Conservation (phyloP, 2,797 vertebrate species). For the Tragopan temminckii region DNA sequence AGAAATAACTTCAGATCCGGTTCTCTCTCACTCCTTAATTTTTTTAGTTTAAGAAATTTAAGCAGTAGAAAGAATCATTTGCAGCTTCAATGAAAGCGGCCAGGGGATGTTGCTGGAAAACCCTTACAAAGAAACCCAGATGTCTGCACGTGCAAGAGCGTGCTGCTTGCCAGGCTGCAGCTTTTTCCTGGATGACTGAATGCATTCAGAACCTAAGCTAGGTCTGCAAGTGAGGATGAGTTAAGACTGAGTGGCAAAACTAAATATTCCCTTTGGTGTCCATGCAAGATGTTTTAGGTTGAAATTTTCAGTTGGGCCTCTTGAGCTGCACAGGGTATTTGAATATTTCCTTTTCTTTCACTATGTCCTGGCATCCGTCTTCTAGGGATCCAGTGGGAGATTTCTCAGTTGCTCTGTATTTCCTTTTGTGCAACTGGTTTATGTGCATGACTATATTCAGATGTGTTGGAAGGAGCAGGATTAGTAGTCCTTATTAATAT, state of each 20-base stretch:
- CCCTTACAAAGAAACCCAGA: background rate
- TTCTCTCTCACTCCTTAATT: background rate
- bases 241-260: background rate
- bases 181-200: background rate
- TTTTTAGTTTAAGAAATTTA: background rate
- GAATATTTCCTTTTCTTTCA: background rate
- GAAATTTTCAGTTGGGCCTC: background rate
- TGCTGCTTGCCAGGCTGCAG: background rate
- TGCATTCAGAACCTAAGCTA: background rate
- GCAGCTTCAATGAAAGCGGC: background rate
- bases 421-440: background rate
- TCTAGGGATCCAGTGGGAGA: background rate
- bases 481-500: background rate
- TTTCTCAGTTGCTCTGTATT: background rate
- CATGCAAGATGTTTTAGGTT: background rate
- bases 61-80: background rate
- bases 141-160: rapidly evolving
- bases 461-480: background rate
- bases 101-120: background rate
- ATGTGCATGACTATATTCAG: background rate
- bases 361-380: background rate
- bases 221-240: background rate
- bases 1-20: background rate
- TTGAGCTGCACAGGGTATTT: background rate
- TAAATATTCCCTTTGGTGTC: background rate